Conservation (phyloP, 2,797 vertebrate species). For the Glossophaga mutica region DNA sequence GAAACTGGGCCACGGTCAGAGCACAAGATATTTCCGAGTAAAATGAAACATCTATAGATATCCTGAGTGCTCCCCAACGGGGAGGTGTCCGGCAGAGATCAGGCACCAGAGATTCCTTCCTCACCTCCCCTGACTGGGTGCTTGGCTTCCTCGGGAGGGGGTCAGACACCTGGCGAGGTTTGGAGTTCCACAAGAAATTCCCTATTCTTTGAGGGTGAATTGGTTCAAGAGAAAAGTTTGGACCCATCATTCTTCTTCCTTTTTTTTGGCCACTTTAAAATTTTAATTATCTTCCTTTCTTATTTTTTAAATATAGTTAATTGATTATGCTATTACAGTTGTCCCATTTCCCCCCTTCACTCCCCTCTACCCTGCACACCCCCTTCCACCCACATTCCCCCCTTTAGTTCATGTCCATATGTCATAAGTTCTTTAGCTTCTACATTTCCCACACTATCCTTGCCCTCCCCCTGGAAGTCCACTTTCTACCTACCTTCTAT, state of each 20-base stretch:
- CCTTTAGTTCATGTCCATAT: too few relatives aligned
- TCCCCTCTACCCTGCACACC: too few relatives aligned
- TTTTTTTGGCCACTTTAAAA: too few relatives aligned
- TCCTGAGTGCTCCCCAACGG: not conserved
- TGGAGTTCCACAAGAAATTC: not conserved
- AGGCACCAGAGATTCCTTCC: not conserved
- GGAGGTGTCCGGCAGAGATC: not conserved
- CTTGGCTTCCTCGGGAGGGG: not conserved
- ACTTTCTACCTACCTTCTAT: too few relatives aligned
- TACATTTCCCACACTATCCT: too few relatives aligned
- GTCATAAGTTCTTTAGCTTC: too few relatives aligned
- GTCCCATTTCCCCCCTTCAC: too few relatives aligned
- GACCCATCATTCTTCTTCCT: not conserved
- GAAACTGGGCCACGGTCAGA: not conserved
- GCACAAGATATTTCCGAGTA: not conserved
- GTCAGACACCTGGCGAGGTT: not conserved
- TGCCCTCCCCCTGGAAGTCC: too few relatives aligned
- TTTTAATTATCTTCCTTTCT: too few relatives aligned
- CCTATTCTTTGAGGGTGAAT: not conserved
- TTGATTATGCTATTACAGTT: too few relatives aligned
- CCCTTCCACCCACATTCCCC: too few relatives aligned
- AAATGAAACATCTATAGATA: not conserved
- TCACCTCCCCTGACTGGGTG: not conserved
- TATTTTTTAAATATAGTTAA: too few relatives aligned
- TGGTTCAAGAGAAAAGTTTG: not conserved